A percentile compares a stretch with the other conserved stretches of the same genome.
phyloP scores from a whole-genome alignment of 2,888 invertebrate genomes.

The Zhengitettix transpicula region DNA sequence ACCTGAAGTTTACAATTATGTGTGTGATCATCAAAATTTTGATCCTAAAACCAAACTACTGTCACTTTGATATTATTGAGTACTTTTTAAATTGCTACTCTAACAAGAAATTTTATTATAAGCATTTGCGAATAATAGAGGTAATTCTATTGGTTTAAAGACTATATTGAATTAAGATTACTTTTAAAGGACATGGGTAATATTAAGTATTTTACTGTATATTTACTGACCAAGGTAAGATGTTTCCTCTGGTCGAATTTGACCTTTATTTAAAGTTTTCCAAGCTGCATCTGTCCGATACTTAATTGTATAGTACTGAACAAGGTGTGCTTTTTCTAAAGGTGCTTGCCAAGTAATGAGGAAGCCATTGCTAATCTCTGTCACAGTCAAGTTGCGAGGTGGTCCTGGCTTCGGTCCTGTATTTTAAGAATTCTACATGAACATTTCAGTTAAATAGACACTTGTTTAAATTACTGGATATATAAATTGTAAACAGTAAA shows the following conservation, averaged over 20 bases:
- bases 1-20: too few species aligned
- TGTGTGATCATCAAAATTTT: too few species aligned
- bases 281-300: slow-evolving; percentile 79
- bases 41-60: too few species aligned
- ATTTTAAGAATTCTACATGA: background rate
- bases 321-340: slow-evolving; percentile 58
- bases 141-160: background rate
- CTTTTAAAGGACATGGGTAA: background rate
- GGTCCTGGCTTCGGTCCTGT: slow-evolving; percentile 82
- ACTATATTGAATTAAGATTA: background rate
- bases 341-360: slow-evolving; percentile 82
- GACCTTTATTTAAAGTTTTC: slow-evolving; percentile 72
- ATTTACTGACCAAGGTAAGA: slow-evolving; percentile 56
- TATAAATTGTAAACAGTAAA: too few species aligned
- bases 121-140: background rate
- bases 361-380: slow-evolving; percentile 78
- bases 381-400: slow-evolving; percentile 78
- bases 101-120: background rate
- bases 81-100: too few species aligned
- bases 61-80: too few species aligned
- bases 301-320: slow-evolving; percentile 82
- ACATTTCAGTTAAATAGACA: too few species aligned
- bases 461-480: too few species aligned
- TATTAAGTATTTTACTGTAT: background rate
- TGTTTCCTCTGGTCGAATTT: slow-evolving; percentile 72